A percentile compares a stretch with the other conserved stretches of the same genome.
Conservation (phyloP, 30 jellyfish, hydroid and myxozoan species). For the Mastigias papua region DNA sequence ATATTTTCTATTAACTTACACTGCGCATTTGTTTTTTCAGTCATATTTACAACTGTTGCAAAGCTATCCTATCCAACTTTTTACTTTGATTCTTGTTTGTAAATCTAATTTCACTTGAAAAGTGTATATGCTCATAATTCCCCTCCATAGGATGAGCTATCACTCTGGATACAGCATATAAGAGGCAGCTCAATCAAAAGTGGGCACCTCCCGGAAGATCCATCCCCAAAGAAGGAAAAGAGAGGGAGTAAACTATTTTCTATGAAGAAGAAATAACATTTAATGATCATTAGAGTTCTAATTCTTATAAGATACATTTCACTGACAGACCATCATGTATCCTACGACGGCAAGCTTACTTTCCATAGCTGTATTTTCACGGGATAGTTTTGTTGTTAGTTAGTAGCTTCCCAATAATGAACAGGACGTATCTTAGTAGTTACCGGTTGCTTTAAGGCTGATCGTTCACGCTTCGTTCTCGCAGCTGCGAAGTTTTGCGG, state of each 20-base stretch:
- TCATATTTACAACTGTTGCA: too few relatives aligned
- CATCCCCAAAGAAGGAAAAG: slow-evolving; percentile 79
- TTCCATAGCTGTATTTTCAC: neutral
- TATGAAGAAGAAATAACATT: slow-evolving; percentile 60
- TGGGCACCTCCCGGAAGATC: slow-evolving; percentile 82
- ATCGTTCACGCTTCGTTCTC: too few relatives aligned
- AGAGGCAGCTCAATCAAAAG: slow-evolving; percentile 83
- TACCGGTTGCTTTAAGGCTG: too few relatives aligned
- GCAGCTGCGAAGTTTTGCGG: too few relatives aligned
- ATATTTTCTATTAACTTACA: too few relatives aligned
- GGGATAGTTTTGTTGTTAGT: neutral
- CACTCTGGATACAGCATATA: slow-evolving; percentile 96
- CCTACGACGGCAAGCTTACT: neutral
- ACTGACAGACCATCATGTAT: neutral
- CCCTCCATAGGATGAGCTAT: slow-evolving; percentile 78
- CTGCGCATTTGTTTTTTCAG: too few relatives aligned
- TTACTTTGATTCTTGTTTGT: too few relatives aligned
- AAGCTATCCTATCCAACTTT: too few relatives aligned
- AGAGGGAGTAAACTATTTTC: slow-evolving; percentile 78
- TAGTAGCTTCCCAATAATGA: too few relatives aligned
- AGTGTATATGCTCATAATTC: neutral
- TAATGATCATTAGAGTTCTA: neutral
- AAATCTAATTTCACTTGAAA: neutral
- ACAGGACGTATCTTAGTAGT: too few relatives aligned
- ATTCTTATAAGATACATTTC: neutral